Conservation (phyloP, 1,140 invertebrate species). For the Caenorhabditis tropicalis region DNA sequence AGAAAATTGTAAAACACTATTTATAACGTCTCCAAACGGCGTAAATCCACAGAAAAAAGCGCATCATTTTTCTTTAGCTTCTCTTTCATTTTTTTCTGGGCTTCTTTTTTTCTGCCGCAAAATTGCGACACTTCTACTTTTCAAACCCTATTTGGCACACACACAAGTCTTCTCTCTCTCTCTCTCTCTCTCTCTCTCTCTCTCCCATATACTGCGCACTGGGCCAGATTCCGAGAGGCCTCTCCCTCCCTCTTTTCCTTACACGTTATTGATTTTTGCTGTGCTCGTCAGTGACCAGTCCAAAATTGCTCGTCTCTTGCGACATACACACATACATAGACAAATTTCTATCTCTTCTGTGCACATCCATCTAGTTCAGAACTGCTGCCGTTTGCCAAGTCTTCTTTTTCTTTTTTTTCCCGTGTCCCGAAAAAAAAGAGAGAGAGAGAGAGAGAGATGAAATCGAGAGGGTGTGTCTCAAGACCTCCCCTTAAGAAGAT, state of each 20-base stretch:
- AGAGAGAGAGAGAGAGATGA: background rate
- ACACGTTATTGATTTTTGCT: constrained; percentile 23
- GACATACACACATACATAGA: constrained; percentile 9
- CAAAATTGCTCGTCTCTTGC: constrained; percentile 1
- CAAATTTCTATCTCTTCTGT: constrained; percentile 27
- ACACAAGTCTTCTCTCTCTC: constrained; percentile 5
- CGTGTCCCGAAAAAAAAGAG: background rate
- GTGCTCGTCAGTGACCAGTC: constrained; percentile 35
- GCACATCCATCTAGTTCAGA: constrained; percentile 18
- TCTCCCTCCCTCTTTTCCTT: background rate
- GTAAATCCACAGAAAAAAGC: background rate
- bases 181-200: background rate
- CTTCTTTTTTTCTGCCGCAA: background rate
- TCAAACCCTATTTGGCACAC: constrained; percentile 11
- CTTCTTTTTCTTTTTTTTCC: background rate
- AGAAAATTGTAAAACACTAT: background rate
- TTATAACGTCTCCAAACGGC: background rate
- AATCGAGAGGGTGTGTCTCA: background rate
- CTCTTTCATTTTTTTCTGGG: background rate
- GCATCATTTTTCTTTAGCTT: background rate
- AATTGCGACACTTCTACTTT: constrained; percentile 33
- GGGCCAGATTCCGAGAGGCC: background rate
- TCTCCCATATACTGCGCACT: background rate
- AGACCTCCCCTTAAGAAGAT: background rate
- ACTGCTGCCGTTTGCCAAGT: background rate